phyloP scores from a whole-genome alignment of 2,113 vertebrate genomes.

The Mormoops blainvillei region DNA sequence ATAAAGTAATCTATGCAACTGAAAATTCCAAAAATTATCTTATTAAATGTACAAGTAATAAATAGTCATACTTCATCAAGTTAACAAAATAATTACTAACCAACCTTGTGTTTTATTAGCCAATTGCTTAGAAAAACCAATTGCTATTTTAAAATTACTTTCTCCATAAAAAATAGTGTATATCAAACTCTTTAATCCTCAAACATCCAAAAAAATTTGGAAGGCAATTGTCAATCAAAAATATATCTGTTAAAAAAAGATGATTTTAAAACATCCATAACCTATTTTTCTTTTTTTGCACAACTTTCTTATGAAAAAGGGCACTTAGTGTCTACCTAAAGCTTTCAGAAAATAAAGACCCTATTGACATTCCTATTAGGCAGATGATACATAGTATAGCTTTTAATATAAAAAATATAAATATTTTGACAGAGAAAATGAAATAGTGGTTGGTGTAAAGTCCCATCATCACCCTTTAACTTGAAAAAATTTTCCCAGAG shows the following conservation, averaged over 20 bases:
- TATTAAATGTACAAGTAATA: conserved; percentile 58
- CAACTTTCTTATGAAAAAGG: conserved; percentile 75
- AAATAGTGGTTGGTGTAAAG: conserved; percentile 54
- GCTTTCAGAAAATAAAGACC: conserved; percentile 42
- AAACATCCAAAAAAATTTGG: conserved; percentile 29
- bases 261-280: conserved; percentile 63
- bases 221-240: conserved; percentile 64
- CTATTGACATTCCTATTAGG: conserved; percentile 51
- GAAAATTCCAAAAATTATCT: conserved; percentile 55
- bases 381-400: conserved; percentile 8
- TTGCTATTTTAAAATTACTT: conserved; percentile 26
- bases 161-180: conserved; percentile 64
- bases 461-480: neutral
- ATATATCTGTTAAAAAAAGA: conserved; percentile 54
- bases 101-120: conserved; percentile 44
- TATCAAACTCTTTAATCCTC: conserved; percentile 60
- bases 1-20: conserved; percentile 37
- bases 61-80: conserved; percentile 40
- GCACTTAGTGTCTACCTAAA: conserved; percentile 77
- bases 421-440: conserved; percentile 56
- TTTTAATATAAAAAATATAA: conserved; percentile 69
- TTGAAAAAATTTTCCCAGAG: conserved; percentile 18
- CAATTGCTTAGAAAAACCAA: conserved; percentile 57
- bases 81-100: conserved; percentile 56
- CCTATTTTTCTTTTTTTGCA: conserved; percentile 56